Evolutionary conservation across 1,140 invertebrate species (phyloP).

Genomic region (Sminthurides bifidus): DNA sequence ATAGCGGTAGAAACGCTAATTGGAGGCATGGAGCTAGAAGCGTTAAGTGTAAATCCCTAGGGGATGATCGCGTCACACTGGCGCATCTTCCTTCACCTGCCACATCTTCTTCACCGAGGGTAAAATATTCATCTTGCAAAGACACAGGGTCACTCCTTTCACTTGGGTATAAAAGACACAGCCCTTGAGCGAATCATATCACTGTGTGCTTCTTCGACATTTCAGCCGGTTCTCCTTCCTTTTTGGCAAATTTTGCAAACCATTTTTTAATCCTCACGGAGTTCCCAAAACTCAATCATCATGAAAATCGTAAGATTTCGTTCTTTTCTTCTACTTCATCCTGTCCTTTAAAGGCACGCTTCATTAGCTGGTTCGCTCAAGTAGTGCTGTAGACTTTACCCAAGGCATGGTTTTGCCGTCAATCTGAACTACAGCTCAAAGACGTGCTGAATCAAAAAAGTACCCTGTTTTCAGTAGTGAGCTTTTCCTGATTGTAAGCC

Average conservation of each 20-base stretch:
- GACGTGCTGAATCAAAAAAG: background rate
- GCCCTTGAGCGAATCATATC: background rate
- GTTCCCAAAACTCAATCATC: background rate
- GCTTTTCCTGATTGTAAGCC: too few relatives aligned
- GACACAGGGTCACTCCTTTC: constrained; percentile 18
- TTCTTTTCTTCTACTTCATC: background rate
- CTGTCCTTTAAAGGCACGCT: background rate
- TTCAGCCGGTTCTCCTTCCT: background rate
- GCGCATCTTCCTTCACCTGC: too few relatives aligned
- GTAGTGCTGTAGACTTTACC: background rate
- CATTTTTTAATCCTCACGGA: background rate
- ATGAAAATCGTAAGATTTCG: background rate
- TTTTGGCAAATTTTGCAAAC: too few relatives aligned
- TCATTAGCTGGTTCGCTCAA: background rate
- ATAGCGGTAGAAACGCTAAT: too few relatives aligned
- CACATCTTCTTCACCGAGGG: too few relatives aligned
- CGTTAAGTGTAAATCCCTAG: too few relatives aligned
- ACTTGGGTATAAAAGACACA: constrained; percentile 10
- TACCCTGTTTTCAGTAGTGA: background rate
- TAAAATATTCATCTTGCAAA: too few relatives aligned
- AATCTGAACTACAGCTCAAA: background rate
- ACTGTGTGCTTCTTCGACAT: background rate
- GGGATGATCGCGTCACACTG: too few relatives aligned
- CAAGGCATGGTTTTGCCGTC: background rate
- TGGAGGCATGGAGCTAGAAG: too few relatives aligned